Percentiles rank a stretch among this genome's conserved stretches.
Conservation (phyloP, 2,113 vertebrate genomes). For the Miniopterus natalensis region DNA sequence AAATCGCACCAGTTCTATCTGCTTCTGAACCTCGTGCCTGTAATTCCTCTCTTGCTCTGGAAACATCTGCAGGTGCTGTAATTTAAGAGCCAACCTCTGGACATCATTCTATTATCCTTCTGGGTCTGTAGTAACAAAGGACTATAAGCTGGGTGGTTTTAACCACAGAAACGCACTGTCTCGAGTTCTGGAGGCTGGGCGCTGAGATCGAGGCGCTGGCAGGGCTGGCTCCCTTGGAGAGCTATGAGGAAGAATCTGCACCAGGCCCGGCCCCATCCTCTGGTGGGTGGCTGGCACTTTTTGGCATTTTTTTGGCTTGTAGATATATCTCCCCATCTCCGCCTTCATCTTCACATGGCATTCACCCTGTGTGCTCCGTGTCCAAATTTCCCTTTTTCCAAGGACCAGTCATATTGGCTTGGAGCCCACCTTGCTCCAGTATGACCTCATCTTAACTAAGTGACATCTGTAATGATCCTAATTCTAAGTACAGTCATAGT, state of each 20-base stretch:
- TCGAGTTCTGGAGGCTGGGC: background rate
- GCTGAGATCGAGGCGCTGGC: rapidly evolving
- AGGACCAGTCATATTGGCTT: background rate
- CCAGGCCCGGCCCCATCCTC: rapidly evolving
- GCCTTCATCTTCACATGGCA: background rate
- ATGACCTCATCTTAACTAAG: background rate
- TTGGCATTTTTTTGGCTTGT: rapidly evolving
- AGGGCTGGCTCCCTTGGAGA: background rate
- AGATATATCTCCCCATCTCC: background rate
- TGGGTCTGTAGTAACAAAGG: background rate
- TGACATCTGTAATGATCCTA: rapidly evolving
- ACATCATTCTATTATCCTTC: background rate
- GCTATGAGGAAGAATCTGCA: rapidly evolving
- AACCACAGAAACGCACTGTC: background rate
- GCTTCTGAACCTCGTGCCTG: background rate
- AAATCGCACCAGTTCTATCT: background rate
- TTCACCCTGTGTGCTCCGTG: background rate
- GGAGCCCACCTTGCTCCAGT: too few relatives aligned
- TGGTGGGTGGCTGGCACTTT: background rate
- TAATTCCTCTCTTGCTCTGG: background rate
- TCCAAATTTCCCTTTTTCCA: background rate
- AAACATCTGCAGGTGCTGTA: background rate
- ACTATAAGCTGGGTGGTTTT: background rate
- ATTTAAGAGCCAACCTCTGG: background rate
- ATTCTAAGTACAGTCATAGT: background rate